Conservation (phyloP, 2,113 vertebrate genomes). For the Anseranas semipalmata region DNA sequence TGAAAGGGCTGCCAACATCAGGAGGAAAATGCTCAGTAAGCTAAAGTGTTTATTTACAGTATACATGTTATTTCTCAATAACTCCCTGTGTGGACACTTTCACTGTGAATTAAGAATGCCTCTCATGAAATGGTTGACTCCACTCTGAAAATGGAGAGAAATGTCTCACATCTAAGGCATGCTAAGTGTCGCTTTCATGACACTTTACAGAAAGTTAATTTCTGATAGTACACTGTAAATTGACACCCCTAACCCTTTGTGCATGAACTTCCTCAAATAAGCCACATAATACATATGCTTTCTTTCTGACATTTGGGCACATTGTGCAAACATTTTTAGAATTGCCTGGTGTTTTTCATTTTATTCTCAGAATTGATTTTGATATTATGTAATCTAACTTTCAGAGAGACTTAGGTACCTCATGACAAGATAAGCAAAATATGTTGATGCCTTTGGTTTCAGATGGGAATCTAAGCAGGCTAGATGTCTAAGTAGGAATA, state of each 20-base stretch:
- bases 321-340: not conserved
- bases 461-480: not conserved
- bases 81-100: not conserved
- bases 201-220: not conserved
- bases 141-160: not conserved
- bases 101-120: not conserved
- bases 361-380: not conserved
- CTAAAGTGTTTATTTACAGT: not conserved
- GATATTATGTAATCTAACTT: not conserved
- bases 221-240: not conserved
- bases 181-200: not conserved
- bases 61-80: not conserved
- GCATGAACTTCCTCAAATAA: not conserved
- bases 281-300: not conserved
- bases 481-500: not conserved
- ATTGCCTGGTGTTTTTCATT: not conserved
- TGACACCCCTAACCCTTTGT: not conserved
- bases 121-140: not conserved
- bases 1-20: not conserved
- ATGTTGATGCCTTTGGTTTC: not conserved
- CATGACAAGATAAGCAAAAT: not conserved
- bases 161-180: not conserved
- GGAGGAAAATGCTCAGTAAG: not conserved
- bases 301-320: not conserved
- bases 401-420: not conserved